Conservation (phyloP, 2,113 vertebrate species). For the Excalfactoria chinensis region DNA sequence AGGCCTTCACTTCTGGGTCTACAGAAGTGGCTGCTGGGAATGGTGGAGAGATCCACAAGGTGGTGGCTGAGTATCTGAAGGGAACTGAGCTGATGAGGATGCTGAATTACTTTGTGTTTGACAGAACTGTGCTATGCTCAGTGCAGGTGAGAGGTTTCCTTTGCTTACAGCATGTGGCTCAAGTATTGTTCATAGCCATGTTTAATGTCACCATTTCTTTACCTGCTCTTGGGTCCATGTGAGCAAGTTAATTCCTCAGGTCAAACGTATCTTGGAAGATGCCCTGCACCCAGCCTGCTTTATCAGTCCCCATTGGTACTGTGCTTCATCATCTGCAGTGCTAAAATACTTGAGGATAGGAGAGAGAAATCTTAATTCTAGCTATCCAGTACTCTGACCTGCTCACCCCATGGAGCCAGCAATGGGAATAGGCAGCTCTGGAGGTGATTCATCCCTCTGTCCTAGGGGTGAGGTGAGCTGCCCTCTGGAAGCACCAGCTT, state of each 20-base stretch:
- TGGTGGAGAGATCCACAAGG: fast-evolving
- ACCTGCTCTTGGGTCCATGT: background rate
- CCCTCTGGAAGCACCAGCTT: slow-evolving; percentile 57
- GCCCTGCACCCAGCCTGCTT: background rate
- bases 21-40: fast-evolving
- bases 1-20: background rate
- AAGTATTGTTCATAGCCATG: fast-evolving
- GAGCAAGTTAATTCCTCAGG: background rate
- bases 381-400: background rate
- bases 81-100: background rate
- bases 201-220: background rate
- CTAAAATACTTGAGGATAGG: background rate
- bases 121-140: background rate
- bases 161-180: background rate
- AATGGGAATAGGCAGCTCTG: background rate
- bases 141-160: background rate
- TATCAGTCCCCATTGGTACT: background rate
- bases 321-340: background rate
- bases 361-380: slow-evolving; percentile 40
- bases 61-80: background rate
- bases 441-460: slow-evolving; percentile 42
- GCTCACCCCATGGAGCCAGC: slow-evolving; percentile 5
- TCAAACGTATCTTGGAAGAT: background rate
- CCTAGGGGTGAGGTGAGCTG: background rate
- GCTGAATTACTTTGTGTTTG: background rate